Conservation (phyloP, 1,140 invertebrate species). For the Ips typographus region DNA sequence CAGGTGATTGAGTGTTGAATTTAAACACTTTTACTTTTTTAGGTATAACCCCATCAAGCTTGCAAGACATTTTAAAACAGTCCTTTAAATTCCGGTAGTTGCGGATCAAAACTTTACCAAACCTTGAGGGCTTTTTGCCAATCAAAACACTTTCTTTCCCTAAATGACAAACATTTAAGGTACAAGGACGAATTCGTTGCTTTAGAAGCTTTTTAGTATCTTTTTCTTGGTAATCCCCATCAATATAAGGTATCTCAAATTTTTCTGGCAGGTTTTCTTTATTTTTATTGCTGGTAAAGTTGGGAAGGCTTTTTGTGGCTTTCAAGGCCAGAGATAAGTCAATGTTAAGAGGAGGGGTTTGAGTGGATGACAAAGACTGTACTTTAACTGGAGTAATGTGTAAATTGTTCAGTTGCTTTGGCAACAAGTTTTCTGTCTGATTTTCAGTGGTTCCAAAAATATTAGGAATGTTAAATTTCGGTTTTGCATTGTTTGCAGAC, state of each 20-base stretch:
- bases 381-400: background rate
- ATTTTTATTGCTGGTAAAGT: conserved; percentile 27
- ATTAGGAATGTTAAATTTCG: conserved; percentile 8
- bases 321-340: conserved; percentile 46
- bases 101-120: conserved; percentile 57
- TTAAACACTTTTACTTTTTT: conserved; percentile 53
- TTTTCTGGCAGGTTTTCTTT: conserved; percentile 30
- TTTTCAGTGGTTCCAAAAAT: conserved; percentile 1
- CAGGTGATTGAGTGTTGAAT: conserved; percentile 64
- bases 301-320: conserved; percentile 31
- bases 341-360: conserved; percentile 37
- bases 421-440: no score
- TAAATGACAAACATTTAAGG: conserved; percentile 45
- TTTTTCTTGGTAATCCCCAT: conserved; percentile 38
- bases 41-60: background rate
- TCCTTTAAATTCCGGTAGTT: conserved; percentile 38
- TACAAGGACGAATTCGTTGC: conserved; percentile 37
- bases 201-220: conserved; percentile 12
- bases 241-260: conserved; percentile 45
- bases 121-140: conserved; percentile 49
- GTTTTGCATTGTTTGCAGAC: background rate
- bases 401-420: no score
- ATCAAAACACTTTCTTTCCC: background rate
- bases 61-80: conserved; percentile 48
- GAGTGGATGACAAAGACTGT: background rate